A percentile compares a stretch with the other conserved stretches of the same genome.
Evolutionary conservation across 2,797 vertebrate genomes (phyloP).

Genomic region (Sparus aurata): DNA sequence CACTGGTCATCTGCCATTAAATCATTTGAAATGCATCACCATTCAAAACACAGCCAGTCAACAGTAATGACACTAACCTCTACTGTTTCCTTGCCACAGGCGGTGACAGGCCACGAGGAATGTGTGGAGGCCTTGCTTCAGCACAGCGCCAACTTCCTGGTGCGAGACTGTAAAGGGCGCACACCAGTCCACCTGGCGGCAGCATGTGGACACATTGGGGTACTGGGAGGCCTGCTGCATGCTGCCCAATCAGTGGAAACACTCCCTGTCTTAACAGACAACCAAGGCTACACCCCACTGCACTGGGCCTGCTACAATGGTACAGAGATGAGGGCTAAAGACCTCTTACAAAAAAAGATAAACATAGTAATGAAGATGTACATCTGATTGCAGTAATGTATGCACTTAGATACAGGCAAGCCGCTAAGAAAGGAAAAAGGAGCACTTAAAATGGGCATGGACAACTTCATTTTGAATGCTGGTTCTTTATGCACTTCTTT

Average conservation of each 20-base stretch:
- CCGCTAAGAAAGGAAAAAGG: neutral
- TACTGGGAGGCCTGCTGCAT: conserved; percentile 95
- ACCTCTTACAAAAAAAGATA: conserved; percentile 7
- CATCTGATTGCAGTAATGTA: conserved; percentile 10
- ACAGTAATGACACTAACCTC: neutral
- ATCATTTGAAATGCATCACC: neutral
- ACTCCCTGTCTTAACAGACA: conserved; percentile 92
- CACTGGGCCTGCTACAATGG: conserved; percentile 99
- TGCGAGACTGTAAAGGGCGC: conserved; percentile 92
- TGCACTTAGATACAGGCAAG: conserved; percentile 24
- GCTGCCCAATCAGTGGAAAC: conserved; percentile 91
- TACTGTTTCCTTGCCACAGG: conserved; percentile 80
- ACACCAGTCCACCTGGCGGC: conserved; percentile 96
- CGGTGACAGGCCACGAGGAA: conserved; percentile 97
- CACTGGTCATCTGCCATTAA: neutral
- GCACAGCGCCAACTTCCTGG: conserved; percentile 93
- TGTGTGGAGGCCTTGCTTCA: conserved; percentile 97
- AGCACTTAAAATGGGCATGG: conserved; percentile 12
- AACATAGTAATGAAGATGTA: conserved; percentile 17
- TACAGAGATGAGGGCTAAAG: conserved; percentile 73
- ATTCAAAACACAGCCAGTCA: neutral
- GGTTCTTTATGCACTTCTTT: conserved; percentile 8
- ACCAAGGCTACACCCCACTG: conserved; percentile 96
- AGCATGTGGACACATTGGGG: conserved; percentile 95
- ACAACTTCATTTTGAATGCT: conserved; percentile 6